These are phyloP conservation scores for Eurytoma adleriae DNA, from an alignment of 2,888 invertebrate species.

Conservation along the genomic window DNA sequence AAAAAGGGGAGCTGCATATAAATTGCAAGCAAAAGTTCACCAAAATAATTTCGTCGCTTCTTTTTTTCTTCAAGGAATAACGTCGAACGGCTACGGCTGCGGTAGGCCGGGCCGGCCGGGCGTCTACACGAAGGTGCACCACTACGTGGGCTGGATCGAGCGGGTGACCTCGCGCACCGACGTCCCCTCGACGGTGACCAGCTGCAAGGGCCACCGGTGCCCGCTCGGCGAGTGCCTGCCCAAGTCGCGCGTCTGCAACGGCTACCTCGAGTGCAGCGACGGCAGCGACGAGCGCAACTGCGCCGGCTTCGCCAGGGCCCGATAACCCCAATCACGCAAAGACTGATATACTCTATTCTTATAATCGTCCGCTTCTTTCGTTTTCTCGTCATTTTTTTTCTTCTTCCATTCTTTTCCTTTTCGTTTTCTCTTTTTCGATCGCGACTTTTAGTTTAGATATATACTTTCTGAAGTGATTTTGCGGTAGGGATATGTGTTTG, in stretches of 20 bases:
- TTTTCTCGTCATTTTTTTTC: too few relatives aligned
- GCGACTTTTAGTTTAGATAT: too few relatives aligned
- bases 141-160: conserved; percentile 86
- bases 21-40: too few relatives aligned
- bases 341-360: too few relatives aligned
- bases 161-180: conserved; percentile 75
- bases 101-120: conserved; percentile 88
- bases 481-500: too few relatives aligned
- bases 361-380: too few relatives aligned
- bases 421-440: too few relatives aligned
- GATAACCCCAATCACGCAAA: conserved; percentile 4
- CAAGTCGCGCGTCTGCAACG: conserved; percentile 85
- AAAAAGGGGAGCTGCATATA: too few relatives aligned
- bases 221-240: conserved; percentile 87
- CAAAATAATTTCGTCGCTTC: neutral
- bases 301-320: conserved; percentile 43
- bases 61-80: conserved; percentile 79
- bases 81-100: conserved; percentile 89
- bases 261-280: conserved; percentile 86
- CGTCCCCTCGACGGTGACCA: conserved; percentile 61
- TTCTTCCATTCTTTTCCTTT: too few relatives aligned
- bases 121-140: conserved; percentile 85
- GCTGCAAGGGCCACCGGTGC: conserved; percentile 84
- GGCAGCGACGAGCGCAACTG: conserved; percentile 85
- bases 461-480: too few relatives aligned